These are phyloP conservation scores for Agrochola lota DNA, from an alignment of 2,888 invertebrate species.

Conservation along the genomic window DNA sequence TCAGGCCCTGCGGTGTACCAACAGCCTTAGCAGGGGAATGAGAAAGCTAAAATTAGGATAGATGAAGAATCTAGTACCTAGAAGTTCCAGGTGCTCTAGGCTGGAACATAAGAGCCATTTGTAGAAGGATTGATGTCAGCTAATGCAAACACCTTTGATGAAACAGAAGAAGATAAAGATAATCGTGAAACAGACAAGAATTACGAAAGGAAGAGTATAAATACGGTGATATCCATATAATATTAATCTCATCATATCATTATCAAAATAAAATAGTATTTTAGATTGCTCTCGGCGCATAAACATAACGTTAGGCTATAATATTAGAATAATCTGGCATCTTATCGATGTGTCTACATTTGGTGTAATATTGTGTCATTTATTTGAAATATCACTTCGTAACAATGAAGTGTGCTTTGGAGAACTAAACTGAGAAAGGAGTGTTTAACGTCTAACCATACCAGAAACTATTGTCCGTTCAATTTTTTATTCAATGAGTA, in stretches of 20 bases:
- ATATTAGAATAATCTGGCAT: constrained; percentile 22
- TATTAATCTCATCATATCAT: background rate
- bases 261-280: constrained; percentile 3
- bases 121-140: background rate
- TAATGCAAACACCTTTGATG: background rate
- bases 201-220: background rate
- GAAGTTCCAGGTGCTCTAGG: background rate
- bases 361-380: constrained; percentile 1
- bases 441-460: background rate
- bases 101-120: background rate
- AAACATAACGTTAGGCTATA: background rate
- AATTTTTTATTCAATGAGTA: background rate
- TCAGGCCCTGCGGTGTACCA: background rate
- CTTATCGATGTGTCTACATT: constrained; percentile 19
- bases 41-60: constrained; percentile 16
- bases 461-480: background rate
- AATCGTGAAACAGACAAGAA: background rate
- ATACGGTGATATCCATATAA: background rate
- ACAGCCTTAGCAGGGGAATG: background rate
- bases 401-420: constrained; percentile 1
- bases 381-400: constrained; percentile 6
- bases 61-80: background rate
- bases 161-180: background rate
- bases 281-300: constrained; percentile 15
- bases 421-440: background rate